Conservation (phyloP, 2,113 vertebrate species). For the Lota lota region DNA sequence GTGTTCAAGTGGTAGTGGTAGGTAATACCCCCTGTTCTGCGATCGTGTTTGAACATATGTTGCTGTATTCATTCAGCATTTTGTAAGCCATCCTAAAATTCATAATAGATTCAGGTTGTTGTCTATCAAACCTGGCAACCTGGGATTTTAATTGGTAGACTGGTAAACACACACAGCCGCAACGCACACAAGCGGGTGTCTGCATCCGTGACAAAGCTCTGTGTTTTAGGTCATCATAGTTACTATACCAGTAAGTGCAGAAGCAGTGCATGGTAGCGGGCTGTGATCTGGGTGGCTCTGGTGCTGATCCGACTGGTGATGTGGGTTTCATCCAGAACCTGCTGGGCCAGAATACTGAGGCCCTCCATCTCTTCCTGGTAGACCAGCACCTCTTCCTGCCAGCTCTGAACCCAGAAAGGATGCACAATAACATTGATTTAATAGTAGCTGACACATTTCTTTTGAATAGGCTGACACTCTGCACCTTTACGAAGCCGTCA, state of each 20-base stretch:
- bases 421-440: too few relatives aligned
- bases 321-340: constrained; percentile 87
- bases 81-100: too few relatives aligned
- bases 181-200: background rate
- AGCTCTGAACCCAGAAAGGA: constrained; percentile 71
- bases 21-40: too few relatives aligned
- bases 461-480: too few relatives aligned
- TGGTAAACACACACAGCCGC: background rate
- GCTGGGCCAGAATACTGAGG: constrained; percentile 85
- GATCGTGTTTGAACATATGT: too few relatives aligned
- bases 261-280: constrained; percentile 87
- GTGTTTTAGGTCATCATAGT: background rate
- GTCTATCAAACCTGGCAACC: too few relatives aligned
- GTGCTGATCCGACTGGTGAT: constrained; percentile 81
- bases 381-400: constrained; percentile 85
- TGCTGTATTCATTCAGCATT: too few relatives aligned
- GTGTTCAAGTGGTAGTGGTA: too few relatives aligned
- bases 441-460: too few relatives aligned
- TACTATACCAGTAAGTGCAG: constrained; percentile 77
- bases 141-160: too few relatives aligned
- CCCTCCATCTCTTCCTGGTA: constrained; percentile 92
- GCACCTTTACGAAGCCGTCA: too few relatives aligned
- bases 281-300: constrained; percentile 87
- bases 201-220: background rate
- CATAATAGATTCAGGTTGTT: too few relatives aligned